phyloP scores from a whole-genome alignment of 2,797 vertebrate genomes.

The Anguilla marmorata region DNA sequence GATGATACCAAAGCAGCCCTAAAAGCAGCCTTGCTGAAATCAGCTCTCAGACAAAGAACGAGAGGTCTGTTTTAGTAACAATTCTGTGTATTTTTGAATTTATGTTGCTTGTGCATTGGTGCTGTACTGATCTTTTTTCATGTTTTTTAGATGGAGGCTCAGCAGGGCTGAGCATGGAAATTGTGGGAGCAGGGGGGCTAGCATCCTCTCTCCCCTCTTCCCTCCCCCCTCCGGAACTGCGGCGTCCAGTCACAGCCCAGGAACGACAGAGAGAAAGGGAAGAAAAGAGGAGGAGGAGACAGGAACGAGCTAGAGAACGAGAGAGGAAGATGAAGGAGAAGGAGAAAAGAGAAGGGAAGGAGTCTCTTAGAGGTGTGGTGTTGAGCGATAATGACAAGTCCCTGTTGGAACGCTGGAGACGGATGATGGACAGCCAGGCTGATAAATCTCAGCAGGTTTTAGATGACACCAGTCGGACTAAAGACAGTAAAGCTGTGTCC shows the following conservation, averaged over 20 bases:
- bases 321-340: conserved; percentile 86
- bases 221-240: conserved; percentile 70
- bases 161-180: conserved; percentile 57
- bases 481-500: conserved; percentile 55
- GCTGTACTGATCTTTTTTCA: conserved; percentile 16
- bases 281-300: conserved; percentile 84
- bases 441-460: conserved; percentile 58
- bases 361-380: conserved; percentile 80
- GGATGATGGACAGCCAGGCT: conserved; percentile 79
- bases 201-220: conserved; percentile 50
- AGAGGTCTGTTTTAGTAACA: conserved; percentile 71
- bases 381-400: conserved; percentile 89
- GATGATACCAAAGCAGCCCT: conserved; percentile 92
- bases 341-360: conserved; percentile 78
- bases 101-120: neutral
- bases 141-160: conserved; percentile 64
- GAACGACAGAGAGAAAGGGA: conserved; percentile 89
- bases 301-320: conserved; percentile 83
- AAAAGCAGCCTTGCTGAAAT: conserved; percentile 86
- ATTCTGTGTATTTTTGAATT: conserved; percentile 6
- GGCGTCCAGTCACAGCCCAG: conserved; percentile 86
- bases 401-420: conserved; percentile 87
- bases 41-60: conserved; percentile 81
- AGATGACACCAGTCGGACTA: conserved; percentile 51
- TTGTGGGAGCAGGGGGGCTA: conserved; percentile 39